phyloP scores from a whole-genome alignment of 2,888 invertebrate genomes.

The Hirtodrosophila confusa region DNA sequence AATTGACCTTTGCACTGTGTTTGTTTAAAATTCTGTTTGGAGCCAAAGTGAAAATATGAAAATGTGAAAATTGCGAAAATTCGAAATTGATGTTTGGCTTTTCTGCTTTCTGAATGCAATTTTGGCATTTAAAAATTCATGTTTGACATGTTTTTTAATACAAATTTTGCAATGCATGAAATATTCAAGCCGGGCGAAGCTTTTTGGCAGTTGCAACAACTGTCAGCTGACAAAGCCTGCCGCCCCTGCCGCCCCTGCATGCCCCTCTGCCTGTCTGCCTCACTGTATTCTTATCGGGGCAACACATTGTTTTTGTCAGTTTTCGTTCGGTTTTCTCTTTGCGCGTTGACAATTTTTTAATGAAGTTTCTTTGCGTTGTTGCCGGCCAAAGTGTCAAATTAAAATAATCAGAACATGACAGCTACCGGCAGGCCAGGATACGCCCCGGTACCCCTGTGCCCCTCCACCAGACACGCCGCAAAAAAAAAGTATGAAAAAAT shows the following conservation, averaged over 20 bases:
- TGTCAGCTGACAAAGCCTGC: conserved; percentile 48
- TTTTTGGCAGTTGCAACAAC: conserved; percentile 34
- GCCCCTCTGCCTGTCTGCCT: conserved; percentile 5
- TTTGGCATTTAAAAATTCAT: conserved; percentile 31
- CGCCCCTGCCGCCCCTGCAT: conserved; percentile 10
- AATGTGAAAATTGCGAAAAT: conserved; percentile 3
- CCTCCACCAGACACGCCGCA: conserved; percentile 35
- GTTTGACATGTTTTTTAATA: conserved; percentile 38
- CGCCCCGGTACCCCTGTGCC: conserved; percentile 21
- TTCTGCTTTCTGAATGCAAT: background rate
- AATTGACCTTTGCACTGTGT: conserved; percentile 27
- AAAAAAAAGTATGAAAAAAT: conserved; percentile 6
- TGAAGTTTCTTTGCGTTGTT: conserved; percentile 62
- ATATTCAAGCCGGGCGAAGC: conserved; percentile 44
- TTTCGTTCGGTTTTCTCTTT: conserved; percentile 38
- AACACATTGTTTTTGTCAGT: conserved; percentile 64
- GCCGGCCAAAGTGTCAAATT: conserved; percentile 76
- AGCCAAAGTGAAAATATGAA: background rate
- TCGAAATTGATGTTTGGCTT: conserved; percentile 25
- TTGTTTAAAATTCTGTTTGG: conserved; percentile 30
- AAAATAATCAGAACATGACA: conserved; percentile 80
- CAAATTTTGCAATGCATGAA: conserved; percentile 52
- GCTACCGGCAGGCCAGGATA: conserved; percentile 71
- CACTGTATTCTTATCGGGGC: conserved; percentile 41
- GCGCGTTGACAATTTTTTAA: conserved; percentile 75